A percentile compares a stretch with the other conserved stretches of the same genome.
phyloP scores from a whole-genome alignment of 23 tunicate genomes.

The Ascidia mentula region DNA sequence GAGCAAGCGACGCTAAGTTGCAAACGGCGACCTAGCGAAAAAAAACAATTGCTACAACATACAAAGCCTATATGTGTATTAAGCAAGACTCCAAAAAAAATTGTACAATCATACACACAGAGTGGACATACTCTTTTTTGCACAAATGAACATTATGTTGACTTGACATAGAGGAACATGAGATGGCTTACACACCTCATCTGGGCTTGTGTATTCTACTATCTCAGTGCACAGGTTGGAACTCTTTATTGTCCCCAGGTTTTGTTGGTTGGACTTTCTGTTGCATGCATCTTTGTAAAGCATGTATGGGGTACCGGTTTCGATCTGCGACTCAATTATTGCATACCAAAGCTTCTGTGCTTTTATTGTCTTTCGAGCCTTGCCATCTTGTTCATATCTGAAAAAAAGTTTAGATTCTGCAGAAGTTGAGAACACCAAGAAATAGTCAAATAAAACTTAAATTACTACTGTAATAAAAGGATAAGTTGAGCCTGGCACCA shows the following conservation, averaged over 20 bases:
- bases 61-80: too few relatives aligned
- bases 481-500: background rate
- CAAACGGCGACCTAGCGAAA: conserved; percentile 93
- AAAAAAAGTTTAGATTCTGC: background rate
- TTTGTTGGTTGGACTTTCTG: conserved; percentile 97
- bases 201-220: conserved; percentile 89
- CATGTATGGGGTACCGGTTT: conserved; percentile 99
- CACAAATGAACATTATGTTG: too few relatives aligned
- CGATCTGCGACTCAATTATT: conserved; percentile 95
- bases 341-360: conserved; percentile 98
- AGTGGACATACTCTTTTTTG: too few relatives aligned
- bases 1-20: conserved; percentile 92
- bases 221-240: conserved; percentile 98
- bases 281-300: conserved; percentile 99
- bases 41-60: too few relatives aligned
- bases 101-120: too few relatives aligned
- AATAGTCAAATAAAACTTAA: background rate
- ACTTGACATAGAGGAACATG: too few relatives aligned
- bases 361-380: conserved; percentile 70
- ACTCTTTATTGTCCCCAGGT: conserved; percentile 96
- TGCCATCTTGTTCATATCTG: conserved; percentile 90
- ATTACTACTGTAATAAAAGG: background rate
- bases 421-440: too few relatives aligned
- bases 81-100: too few relatives aligned
- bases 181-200: conserved; percentile 91